These are phyloP conservation scores for Enteromius fasciolatus DNA, from an alignment of 2,797 vertebrate genomes.

Conservation along the genomic window DNA sequence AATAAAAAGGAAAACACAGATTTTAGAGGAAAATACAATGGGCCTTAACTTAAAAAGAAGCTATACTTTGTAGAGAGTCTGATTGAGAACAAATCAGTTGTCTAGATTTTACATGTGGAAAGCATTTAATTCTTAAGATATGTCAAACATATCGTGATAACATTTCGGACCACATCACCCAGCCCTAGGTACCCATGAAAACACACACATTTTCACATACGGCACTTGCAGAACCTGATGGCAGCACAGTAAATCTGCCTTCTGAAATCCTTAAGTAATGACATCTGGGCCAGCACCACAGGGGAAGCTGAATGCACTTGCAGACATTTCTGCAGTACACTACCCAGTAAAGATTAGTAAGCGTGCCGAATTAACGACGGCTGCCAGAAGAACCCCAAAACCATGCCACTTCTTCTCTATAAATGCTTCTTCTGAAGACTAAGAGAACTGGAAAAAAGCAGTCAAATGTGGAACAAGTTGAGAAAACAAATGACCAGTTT, in stretches of 20 bases:
- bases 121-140: not conserved
- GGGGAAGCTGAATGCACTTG: slow-evolving; percentile 41
- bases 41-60: not conserved
- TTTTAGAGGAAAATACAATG: not conserved
- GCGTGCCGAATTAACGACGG: slow-evolving; percentile 11
- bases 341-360: slow-evolving; percentile 49
- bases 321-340: slow-evolving; percentile 36
- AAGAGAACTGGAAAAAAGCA: not conserved
- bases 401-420: slow-evolving; percentile 6
- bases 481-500: not conserved
- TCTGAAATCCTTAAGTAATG: slow-evolving; percentile 54
- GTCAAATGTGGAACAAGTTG: not conserved
- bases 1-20: not conserved
- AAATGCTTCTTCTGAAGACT: slow-evolving; percentile 23
- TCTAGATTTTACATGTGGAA: not conserved
- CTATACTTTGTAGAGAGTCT: not conserved
- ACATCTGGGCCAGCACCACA: slow-evolving; percentile 45
- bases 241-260: slow-evolving; percentile 44
- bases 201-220: not conserved
- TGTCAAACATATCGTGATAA: not conserved
- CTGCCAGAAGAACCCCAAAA: slow-evolving; percentile 30
- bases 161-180: not conserved
- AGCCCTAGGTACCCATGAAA: not conserved
- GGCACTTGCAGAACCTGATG: slow-evolving; percentile 27
- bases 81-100: not conserved